Evolutionary conservation across 2,113 vertebrate genomes (phyloP), one percentile per base, ranked within the genome.

Genomic region (Daboia siamensis): DNA sequence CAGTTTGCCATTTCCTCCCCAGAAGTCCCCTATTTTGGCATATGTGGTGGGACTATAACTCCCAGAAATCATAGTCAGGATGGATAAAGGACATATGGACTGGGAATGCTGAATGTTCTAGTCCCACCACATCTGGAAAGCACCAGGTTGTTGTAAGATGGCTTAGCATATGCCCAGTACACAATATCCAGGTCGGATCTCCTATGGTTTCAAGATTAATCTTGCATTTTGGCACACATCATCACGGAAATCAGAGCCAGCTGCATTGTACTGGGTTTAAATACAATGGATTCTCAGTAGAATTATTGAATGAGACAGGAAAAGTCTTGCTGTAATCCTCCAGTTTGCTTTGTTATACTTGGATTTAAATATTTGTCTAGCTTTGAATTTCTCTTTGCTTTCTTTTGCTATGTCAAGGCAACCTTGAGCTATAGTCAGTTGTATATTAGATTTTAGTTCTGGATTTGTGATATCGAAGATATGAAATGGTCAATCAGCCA

Each of bases 281-380:
- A 48, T 91, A 46, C 59, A 44, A 23, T 74, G 21, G 20, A 44
- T 48, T 88, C 86, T 64, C 51, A 88, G 24, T 52, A 56, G 52
- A 54, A 52, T 44, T 55, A 3, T 6, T 54, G 80, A 92, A 89
- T 4, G 61, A 92, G 44, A 12, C 21, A 56, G 64, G 52, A 92
- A 80, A 89, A 69, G 24, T 39, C 87, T 88, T 46, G 52, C n/a
- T 91, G 9, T 69, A 69, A 51, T 86, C 26, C 52, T 55, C 86
- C 51, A 51, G 7, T 48, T 57, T 87, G 46, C 91, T 87, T 84
- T 89, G 52, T 92, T 89, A 33, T 80, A 39, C 87, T 92, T 92
- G 91, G 64, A 74, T 54, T 46, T 46, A 26, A 84, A 84, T 26
- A 44, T 64, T 56, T 56, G 23, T 7, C 20, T 88, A 17, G 61